Evolutionary conservation across 2,888 invertebrate genomes (phyloP), one percentile per base, ranked within the genome.

Genomic region (Tethea ocularis): DNA sequence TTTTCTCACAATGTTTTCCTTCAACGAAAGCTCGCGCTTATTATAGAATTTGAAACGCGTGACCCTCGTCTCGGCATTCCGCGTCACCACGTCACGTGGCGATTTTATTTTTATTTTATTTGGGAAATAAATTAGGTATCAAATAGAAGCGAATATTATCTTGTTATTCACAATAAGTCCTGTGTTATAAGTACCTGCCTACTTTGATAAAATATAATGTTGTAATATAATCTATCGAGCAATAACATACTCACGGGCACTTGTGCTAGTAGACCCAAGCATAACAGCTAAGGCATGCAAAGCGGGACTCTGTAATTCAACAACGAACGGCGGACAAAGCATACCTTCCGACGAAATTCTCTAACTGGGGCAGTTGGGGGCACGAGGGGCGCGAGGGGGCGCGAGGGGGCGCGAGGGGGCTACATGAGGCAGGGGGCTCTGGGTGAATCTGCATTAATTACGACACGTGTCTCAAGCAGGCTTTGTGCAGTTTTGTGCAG

Each of bases 291-390:
- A 59, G 65, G 58, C 58, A 68, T 65, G 63, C 61, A 57, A 57
- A 62, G 59, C 61, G 60, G 59, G 59, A 46, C 46, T 7, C 36
- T n/a, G 20, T 46, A 46, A 46, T 46, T 46, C 56, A 56, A 41
- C n/a, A 51, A 53, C 15, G 13, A 29, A 69, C 61, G 60, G 63
- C 69, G 69, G 73, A 63, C 75, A 73, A 74, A 74, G 75, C 75
- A 73, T 74, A 65, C 66, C 68, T 58, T 51, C 56, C 57, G 36
- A 13, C 59, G 66, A 64, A 64, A 69, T 66, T 60, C 57, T 20
- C 46, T 46, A 46, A 46, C 46, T 46, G 46, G 46, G 46, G 8
- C 41, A 46, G 38, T 33, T 7, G 56, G 36, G 54, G 41, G n/a
- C 41, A 41, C 15, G 41, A n/a, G 1, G 26, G 22, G 41, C 4